These are phyloP conservation scores for Sylvilagus floridanus DNA, from an alignment of 2,797 vertebrate genomes.

Conservation along the genomic window DNA sequence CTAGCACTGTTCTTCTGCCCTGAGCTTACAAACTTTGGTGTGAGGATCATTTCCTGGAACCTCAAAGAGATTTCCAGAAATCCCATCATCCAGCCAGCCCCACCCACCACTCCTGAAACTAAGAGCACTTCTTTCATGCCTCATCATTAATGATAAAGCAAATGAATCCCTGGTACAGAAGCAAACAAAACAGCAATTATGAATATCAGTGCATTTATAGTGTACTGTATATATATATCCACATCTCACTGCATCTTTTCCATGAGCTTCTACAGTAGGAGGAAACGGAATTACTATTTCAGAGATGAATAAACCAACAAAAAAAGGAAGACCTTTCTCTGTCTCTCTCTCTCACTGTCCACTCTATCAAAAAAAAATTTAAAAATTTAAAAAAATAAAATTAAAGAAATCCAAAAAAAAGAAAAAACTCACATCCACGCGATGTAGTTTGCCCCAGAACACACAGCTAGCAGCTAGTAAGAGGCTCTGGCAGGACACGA, in stretches of 20 bases:
- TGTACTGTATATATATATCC: not conserved
- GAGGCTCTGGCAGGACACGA: not conserved
- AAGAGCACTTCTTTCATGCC: not conserved
- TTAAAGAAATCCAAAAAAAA: too few relatives aligned
- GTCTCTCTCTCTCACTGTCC: too few relatives aligned
- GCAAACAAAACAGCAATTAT: not conserved
- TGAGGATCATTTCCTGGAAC: slow-evolving; percentile 36
- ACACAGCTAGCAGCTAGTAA: not conserved
- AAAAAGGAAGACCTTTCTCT: too few relatives aligned
- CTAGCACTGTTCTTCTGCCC: not conserved
- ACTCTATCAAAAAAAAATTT: too few relatives aligned
- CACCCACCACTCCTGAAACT: not conserved
- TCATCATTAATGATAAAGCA: slow-evolving; percentile 8
- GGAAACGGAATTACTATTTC: slow-evolving; percentile 8
- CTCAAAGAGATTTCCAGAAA: slow-evolving; percentile 28
- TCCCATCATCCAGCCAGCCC: not conserved
- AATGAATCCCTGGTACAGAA: slow-evolving; percentile 19
- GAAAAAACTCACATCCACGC: not conserved
- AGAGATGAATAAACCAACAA: not conserved
- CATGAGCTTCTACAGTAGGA: not conserved
- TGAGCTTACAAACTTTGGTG: not conserved
- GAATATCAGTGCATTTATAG: not conserved
- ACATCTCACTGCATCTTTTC: not conserved
- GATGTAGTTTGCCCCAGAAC: not conserved
- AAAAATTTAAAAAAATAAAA: too few relatives aligned